phyloP scores from a whole-genome alignment of 2,797 vertebrate species.

The Paguma larvata region DNA sequence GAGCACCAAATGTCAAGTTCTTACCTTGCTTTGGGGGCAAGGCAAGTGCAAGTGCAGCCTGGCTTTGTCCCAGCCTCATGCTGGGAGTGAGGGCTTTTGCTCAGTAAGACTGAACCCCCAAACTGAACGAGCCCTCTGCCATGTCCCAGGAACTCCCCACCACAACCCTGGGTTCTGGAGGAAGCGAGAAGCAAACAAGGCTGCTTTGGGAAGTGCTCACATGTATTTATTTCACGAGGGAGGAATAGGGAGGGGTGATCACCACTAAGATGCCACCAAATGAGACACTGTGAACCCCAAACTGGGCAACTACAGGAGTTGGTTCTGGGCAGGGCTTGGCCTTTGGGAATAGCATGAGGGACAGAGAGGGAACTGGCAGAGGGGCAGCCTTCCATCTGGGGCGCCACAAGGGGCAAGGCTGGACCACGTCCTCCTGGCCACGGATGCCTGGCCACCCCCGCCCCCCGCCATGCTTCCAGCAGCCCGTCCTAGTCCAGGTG shows the following conservation, averaged over 20 bases:
- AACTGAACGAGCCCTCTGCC: background rate
- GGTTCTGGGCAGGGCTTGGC: slow-evolving; percentile 72
- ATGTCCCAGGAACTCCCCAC: background rate
- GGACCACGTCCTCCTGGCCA: slow-evolving; percentile 63
- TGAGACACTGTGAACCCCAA: slow-evolving; percentile 79
- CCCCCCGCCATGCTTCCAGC: background rate
- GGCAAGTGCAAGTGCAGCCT: accelerated
- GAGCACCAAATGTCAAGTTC: background rate
- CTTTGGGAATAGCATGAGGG: slow-evolving; percentile 41
- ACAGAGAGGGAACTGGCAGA: slow-evolving; percentile 52
- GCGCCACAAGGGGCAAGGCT: slow-evolving; percentile 46
- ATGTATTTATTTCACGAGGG: slow-evolving; percentile 86
- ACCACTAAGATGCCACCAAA: slow-evolving; percentile 80
- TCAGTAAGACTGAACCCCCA: background rate
- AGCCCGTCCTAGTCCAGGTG: background rate
- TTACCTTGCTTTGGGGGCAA: background rate
- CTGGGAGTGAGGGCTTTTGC: too few species aligned
- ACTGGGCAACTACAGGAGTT: slow-evolving; percentile 78
- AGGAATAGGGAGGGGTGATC: slow-evolving; percentile 58
- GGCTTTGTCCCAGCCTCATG: background rate
- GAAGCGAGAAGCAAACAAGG: background rate
- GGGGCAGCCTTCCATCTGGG: slow-evolving; percentile 67
- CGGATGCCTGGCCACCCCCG: background rate
- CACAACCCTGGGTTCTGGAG: background rate
- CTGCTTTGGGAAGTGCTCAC: slow-evolving; percentile 77